A percentile compares a stretch with the other conserved stretches of the same genome.
These are phyloP conservation scores for Conops quadrifasciatus DNA, from an alignment of 2,888 invertebrate genomes.

Conservation along the genomic window DNA sequence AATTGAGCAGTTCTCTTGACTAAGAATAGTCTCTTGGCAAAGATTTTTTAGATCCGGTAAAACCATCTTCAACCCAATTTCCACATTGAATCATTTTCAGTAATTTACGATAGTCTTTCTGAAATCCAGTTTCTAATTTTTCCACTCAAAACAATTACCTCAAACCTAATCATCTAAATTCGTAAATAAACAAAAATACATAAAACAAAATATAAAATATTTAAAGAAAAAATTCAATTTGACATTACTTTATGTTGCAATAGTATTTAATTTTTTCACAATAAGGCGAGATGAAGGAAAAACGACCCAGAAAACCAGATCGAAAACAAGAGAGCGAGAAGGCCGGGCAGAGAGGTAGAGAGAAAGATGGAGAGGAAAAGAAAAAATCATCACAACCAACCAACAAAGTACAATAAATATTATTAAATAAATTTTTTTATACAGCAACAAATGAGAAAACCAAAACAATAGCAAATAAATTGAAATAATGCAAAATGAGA, in stretches of 20 bases:
- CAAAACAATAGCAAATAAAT: slow-evolving; percentile 34
- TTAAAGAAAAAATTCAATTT: not conserved
- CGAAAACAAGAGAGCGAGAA: not conserved
- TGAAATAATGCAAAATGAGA: slow-evolving; percentile 13
- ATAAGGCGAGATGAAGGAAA: not conserved
- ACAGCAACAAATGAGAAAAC: slow-evolving; percentile 16
- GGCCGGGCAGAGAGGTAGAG: not conserved
- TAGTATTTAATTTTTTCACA: not conserved
- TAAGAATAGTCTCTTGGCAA: too few species aligned
- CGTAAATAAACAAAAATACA: not conserved
- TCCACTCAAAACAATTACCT: slow-evolving; percentile 16
- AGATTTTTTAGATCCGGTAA: too few species aligned
- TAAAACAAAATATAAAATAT: not conserved
- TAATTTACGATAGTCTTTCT: not conserved
- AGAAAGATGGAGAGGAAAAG: not conserved
- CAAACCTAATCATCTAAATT: not conserved
- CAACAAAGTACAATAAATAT: slow-evolving; percentile 36
- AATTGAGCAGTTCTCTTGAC: too few species aligned
- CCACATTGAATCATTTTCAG: too few species aligned
- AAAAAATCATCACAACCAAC: slow-evolving; percentile 29
- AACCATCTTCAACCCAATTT: too few species aligned
- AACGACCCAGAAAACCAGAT: not conserved
- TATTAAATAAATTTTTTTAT: slow-evolving; percentile 37
- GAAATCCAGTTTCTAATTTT: not conserved
- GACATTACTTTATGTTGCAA: not conserved